Percentiles rank a stretch among this genome's conserved stretches.
Evolutionary conservation across 2,888 invertebrate genomes (phyloP).

Genomic region (Malthinus flaveolus): DNA sequence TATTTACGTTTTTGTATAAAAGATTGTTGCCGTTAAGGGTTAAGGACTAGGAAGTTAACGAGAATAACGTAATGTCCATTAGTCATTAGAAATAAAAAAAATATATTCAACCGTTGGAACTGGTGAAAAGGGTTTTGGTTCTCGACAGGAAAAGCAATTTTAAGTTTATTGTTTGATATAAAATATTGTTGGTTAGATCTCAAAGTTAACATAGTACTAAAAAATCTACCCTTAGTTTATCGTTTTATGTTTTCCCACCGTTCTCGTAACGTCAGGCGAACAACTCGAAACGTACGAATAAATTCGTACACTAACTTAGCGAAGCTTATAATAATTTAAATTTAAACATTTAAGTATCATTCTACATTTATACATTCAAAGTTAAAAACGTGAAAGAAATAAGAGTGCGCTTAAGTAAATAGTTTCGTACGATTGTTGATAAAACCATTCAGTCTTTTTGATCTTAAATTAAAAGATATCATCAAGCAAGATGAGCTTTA

Average conservation of each 20-base stretch:
- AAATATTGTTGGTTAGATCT: conserved; percentile 21
- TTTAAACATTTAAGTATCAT: too few species aligned
- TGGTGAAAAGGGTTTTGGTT: conserved; percentile 5
- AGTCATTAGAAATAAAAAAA: conserved; percentile 1
- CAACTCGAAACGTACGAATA: too few species aligned
- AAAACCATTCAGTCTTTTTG: too few species aligned
- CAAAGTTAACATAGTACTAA: conserved; percentile 17
- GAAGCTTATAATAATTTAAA: not conserved
- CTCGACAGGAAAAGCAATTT: conserved; percentile 12
- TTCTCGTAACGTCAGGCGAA: conserved; percentile 9
- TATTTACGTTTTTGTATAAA: conserved; percentile 5
- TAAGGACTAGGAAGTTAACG: not conserved
- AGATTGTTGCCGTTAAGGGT: not conserved
- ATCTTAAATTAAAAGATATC: too few species aligned
- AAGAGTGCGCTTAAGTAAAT: too few species aligned
- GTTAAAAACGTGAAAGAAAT: too few species aligned
- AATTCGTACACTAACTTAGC: not conserved
- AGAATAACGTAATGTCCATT: not conserved
- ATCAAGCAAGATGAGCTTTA: too few species aligned
- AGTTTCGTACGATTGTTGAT: too few species aligned
- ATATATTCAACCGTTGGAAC: not conserved
- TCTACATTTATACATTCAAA: too few species aligned
- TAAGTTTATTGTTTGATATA: conserved; percentile 14
- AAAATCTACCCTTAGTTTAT: conserved; percentile 13
- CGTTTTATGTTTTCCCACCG: conserved; percentile 12